Evolutionary conservation across 2,113 vertebrate species (phyloP).

Genomic region (Maccullochella peelii): DNA sequence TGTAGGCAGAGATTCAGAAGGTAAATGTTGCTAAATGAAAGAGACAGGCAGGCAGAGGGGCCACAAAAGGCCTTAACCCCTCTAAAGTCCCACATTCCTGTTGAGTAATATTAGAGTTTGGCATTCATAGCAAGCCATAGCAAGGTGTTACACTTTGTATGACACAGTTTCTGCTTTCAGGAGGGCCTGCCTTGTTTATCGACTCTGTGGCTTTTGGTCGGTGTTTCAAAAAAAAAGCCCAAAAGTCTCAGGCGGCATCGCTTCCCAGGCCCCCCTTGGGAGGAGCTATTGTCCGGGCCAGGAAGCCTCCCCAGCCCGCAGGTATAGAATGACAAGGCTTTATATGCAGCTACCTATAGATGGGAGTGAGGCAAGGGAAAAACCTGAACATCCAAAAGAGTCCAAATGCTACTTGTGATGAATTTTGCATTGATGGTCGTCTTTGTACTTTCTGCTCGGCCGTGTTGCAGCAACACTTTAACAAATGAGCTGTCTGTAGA

Average conservation of each 20-base stretch:
- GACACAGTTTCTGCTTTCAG: slow-evolving; percentile 76
- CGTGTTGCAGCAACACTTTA: slow-evolving; percentile 24
- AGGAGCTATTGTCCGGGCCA: slow-evolving; percentile 75
- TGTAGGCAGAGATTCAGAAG: slow-evolving; percentile 3
- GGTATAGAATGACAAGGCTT: slow-evolving; percentile 82
- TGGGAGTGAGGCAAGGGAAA: slow-evolving; percentile 57
- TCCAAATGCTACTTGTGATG: slow-evolving; percentile 19
- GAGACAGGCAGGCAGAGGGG: background rate
- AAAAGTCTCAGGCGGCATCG: slow-evolving; percentile 79
- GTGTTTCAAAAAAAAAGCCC: slow-evolving; percentile 72
- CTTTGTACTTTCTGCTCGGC: slow-evolving; percentile 9
- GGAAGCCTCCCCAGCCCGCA: slow-evolving; percentile 79
- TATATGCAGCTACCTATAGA: slow-evolving; percentile 81
- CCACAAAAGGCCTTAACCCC: slow-evolving; percentile 46
- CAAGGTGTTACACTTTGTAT: slow-evolving; percentile 72
- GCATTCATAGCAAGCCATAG: slow-evolving; percentile 69
- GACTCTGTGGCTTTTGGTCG: slow-evolving; percentile 71
- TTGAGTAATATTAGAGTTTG: slow-evolving; percentile 77
- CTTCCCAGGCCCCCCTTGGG: slow-evolving; percentile 84
- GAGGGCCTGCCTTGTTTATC: slow-evolving; percentile 77
- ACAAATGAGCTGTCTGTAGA: slow-evolving; percentile 23
- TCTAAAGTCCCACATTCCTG: slow-evolving; percentile 69
- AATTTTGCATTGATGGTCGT: slow-evolving; percentile 24
- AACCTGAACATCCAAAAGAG: slow-evolving; percentile 49
- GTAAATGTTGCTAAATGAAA: slow-evolving; percentile 28